Base-by-base conservation (phyloP, 2,113 vertebrate genomes). In the zebrafish (Danio rerio) region DNA sequence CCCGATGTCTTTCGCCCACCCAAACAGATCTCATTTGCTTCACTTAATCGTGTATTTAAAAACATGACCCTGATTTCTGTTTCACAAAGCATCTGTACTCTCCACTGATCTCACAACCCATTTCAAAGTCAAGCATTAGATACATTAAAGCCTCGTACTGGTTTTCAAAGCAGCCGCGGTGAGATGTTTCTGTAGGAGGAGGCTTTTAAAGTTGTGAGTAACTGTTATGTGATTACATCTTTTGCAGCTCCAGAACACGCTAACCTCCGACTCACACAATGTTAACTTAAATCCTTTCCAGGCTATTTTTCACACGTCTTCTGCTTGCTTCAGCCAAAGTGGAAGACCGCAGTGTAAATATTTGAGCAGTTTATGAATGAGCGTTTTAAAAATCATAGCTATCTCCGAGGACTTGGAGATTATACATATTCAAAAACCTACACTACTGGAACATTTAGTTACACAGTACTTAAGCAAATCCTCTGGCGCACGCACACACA, bases 381-480 rank as follows among this genome's bases (percentile, higher is more conserved):
- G 74, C 45, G 43, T 47, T 77, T 77, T 76, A 21, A 49, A 76
- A 76, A 59, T 49, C 49, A 20, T 77, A 77, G 43, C 45, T 63
- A 77, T 63, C 75, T 77, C 75, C 16, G 18, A 77, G 75, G 75
- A 63, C 56, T 10, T 5, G 6, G 5, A 63, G 45, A 63, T 77
- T 77, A 77, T 77, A 52, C 58, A 63, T 77, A 63, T 77, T 63
- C 45, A 77, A 50, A 63, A 63, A 62, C 74, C 10, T 77, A 63
- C 43, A 77, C 45, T 62, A 31, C 74, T 77, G 58, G 74, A 77
- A 63, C 74, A 77, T 77, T 77, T 77, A 63, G 74, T 77, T 77
- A 63, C 58, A 77, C 58, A 77, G 58, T 77, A 50, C 74, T 77
- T 71, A 77, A 31, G 58, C 45, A 50, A 63, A 77, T 77, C 74